Percentiles rank a stretch among this genome's conserved stretches.
Evolutionary conservation across 2,888 invertebrate species (phyloP).

Genomic region (Cheilosia impressa): DNA sequence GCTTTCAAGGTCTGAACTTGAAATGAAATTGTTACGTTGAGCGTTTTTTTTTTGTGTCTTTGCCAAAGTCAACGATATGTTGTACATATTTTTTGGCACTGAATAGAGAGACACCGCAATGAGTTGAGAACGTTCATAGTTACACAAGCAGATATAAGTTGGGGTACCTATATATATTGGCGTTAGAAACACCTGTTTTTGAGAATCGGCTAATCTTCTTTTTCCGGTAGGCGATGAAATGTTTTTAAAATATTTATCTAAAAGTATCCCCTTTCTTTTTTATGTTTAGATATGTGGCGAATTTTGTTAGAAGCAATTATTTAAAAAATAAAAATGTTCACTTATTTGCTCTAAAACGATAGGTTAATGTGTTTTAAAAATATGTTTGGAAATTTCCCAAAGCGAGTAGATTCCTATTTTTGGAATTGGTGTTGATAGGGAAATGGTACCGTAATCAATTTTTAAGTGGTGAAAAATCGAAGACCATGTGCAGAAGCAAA

Average conservation of each 20-base stretch:
- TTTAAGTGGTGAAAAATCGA: too few relatives aligned
- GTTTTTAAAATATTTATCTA: too few relatives aligned
- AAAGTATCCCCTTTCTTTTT: neutral
- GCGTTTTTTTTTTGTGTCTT: slow-evolving; percentile 17
- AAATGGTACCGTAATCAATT: too few relatives aligned
- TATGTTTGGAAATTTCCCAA: too few relatives aligned
- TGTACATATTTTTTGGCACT: slow-evolving; percentile 43
- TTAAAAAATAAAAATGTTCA: too few relatives aligned
- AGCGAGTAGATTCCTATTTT: too few relatives aligned
- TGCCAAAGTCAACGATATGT: slow-evolving; percentile 41
- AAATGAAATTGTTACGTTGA: slow-evolving; percentile 46
- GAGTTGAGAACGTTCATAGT: neutral
- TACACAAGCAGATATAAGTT: neutral
- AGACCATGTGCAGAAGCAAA: too few relatives aligned
- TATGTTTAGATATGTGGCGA: neutral
- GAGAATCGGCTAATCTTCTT: slow-evolving; percentile 3
- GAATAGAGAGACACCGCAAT: slow-evolving; percentile 5
- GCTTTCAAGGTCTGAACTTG: slow-evolving; percentile 46
- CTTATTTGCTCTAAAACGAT: too few relatives aligned
- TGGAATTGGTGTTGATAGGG: too few relatives aligned
- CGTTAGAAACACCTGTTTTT: slow-evolving; percentile 31
- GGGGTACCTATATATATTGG: slow-evolving; percentile 1
- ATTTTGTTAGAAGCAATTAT: neutral
- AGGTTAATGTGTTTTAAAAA: too few relatives aligned
- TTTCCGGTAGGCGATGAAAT: neutral